These are phyloP conservation scores for Bradypus variegatus DNA, from an alignment of 2,797 vertebrate species.

Conservation along the genomic window DNA sequence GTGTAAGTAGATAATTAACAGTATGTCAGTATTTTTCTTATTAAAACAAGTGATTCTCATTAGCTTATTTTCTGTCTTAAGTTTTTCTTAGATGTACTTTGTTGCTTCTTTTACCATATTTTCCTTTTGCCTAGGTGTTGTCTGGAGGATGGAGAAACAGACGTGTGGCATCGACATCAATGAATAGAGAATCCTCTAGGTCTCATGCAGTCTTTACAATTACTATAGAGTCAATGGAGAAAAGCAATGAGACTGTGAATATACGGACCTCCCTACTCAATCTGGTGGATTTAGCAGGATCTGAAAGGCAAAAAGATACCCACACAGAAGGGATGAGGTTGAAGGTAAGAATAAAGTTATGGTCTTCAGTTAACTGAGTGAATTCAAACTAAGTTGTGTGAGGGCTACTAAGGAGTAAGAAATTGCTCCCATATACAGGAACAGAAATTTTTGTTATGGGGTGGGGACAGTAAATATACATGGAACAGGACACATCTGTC, in stretches of 20 bases:
- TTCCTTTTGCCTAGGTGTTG: conserved; percentile 77
- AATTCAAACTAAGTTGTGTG: neutral
- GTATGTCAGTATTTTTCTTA: neutral
- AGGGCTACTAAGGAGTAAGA: neutral
- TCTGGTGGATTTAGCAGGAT: conserved; percentile 93
- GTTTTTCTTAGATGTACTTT: neutral
- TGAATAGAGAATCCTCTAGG: conserved; percentile 96
- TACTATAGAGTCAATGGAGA: conserved; percentile 92
- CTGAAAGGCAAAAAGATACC: conserved; percentile 93
- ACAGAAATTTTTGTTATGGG: neutral
- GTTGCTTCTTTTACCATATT: neutral
- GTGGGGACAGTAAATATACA: neutral
- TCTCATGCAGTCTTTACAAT: conserved; percentile 96
- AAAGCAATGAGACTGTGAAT: conserved; percentile 84
- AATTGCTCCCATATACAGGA: neutral
- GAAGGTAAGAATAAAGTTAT: conserved; percentile 77
- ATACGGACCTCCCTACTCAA: conserved; percentile 92
- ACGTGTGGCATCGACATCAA: conserved; percentile 92
- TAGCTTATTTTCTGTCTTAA: neutral
- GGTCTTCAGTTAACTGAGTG: neutral
- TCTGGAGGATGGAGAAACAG: conserved; percentile 94
- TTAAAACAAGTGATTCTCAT: neutral
- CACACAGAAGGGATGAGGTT: conserved; percentile 89
- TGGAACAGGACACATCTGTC: neutral
- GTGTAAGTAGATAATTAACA: neutral